Percentiles rank a stretch among this genome's conserved stretches.
These are phyloP conservation scores for Pygoscelis antarcticus DNA, from an alignment of 2,113 vertebrate species.

Conservation along the genomic window DNA sequence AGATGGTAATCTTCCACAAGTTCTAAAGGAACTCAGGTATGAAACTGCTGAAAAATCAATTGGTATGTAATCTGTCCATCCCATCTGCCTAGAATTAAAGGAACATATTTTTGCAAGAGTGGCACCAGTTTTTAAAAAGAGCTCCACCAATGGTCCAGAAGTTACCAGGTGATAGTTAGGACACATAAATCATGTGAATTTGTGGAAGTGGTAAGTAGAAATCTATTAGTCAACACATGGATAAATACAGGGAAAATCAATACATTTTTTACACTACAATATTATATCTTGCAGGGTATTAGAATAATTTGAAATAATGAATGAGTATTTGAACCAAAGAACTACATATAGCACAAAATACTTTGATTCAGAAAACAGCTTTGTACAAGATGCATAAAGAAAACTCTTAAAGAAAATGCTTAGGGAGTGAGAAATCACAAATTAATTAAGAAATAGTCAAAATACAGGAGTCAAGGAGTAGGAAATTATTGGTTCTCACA, in stretches of 20 bases:
- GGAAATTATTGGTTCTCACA: background rate
- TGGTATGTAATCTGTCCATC: background rate
- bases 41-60: background rate
- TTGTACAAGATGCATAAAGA: background rate
- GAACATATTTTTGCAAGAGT: background rate
- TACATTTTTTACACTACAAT: background rate
- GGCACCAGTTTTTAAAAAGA: background rate
- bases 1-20: background rate
- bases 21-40: background rate
- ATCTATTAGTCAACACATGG: background rate
- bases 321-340: background rate
- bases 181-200: background rate
- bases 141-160: background rate
- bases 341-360: background rate
- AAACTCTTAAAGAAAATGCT: background rate
- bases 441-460: background rate
- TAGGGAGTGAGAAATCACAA: background rate
- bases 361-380: background rate
- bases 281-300: background rate
- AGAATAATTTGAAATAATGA: background rate
- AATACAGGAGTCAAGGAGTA: background rate
- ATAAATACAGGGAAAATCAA: background rate
- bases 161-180: background rate
- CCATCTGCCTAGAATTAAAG: background rate
- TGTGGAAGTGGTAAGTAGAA: background rate